phyloP scores from a whole-genome alignment of 1,140 invertebrate genomes.

The Geopemphigus sp. region DNA sequence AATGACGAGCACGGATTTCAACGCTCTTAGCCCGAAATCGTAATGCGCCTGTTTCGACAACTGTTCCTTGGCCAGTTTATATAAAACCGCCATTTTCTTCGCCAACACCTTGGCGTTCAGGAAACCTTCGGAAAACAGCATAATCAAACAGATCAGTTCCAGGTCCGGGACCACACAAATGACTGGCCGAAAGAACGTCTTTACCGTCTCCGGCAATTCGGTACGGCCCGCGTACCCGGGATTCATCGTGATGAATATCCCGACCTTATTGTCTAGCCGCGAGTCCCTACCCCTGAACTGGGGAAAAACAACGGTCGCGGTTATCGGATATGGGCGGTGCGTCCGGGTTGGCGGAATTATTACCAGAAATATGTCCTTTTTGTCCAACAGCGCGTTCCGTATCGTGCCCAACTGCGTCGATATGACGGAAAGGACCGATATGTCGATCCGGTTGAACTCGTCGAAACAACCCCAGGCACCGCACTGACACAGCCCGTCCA shows the following conservation, averaged over 20 bases:
- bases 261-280: constrained; percentile 75
- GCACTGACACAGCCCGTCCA: constrained; percentile 71
- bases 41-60: constrained; percentile 90
- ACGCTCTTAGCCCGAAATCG: constrained; percentile 85
- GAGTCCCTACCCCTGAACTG: constrained; percentile 86
- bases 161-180: constrained; percentile 85
- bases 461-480: constrained; percentile 90
- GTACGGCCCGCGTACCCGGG: constrained; percentile 86
- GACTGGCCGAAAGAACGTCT: constrained; percentile 84
- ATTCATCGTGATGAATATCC: constrained; percentile 93
- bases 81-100: constrained; percentile 90
- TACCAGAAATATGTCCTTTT: constrained; percentile 8
- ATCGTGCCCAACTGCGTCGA: constrained; percentile 88
- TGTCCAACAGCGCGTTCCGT: constrained; percentile 65
- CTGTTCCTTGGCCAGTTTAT: constrained; percentile 79
- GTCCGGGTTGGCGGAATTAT: too few relatives aligned
- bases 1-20: constrained; percentile 86
- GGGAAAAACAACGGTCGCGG: constrained; percentile 46
- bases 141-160: constrained; percentile 87
- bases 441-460: constrained; percentile 88
- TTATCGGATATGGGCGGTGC: too few relatives aligned
- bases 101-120: constrained; percentile 63
- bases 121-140: constrained; percentile 81
- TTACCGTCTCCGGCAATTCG: constrained; percentile 86
- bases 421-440: constrained; percentile 86